Conservation (phyloP, 2,888 invertebrate genomes). For the Pyrochroa serraticornis region DNA sequence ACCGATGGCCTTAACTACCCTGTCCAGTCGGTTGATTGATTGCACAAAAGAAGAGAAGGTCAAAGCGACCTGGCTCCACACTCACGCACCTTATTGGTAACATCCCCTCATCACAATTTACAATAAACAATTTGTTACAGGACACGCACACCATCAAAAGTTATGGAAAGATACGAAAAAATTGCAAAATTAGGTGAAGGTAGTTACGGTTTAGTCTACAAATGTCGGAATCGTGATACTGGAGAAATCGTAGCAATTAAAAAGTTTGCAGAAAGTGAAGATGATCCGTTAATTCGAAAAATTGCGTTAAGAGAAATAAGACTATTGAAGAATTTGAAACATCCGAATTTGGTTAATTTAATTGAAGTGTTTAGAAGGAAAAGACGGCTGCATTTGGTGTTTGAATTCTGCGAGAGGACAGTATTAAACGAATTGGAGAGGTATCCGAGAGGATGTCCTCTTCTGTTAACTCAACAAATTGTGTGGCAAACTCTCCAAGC, state of each 20-base stretch:
- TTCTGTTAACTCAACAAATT: conserved; percentile 87
- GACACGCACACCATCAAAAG: conserved; percentile 82
- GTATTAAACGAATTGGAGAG: conserved; percentile 92
- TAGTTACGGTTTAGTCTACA: conserved; percentile 94
- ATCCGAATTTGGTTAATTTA: conserved; percentile 95
- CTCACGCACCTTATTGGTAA: conserved; percentile 27
- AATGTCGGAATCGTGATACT: conserved; percentile 93
- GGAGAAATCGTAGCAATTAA: conserved; percentile 96
- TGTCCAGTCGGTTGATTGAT: conserved; percentile 19
- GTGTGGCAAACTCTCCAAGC: conserved; percentile 95
- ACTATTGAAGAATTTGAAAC: conserved; percentile 92
- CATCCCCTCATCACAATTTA: neutral
- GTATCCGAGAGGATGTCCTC: conserved; percentile 91
- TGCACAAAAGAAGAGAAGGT: conserved; percentile 19
- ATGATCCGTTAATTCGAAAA: conserved; percentile 94
- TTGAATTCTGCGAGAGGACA: conserved; percentile 98
- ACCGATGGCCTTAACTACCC: conserved; percentile 19
- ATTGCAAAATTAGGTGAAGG: conserved; percentile 94
- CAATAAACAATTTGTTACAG: conserved; percentile 58
- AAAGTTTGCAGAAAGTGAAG: conserved; percentile 96
- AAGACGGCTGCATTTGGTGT: conserved; percentile 94
- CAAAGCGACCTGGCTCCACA: conserved; percentile 17
- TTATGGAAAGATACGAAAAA: conserved; percentile 95
- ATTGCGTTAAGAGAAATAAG: conserved; percentile 94
- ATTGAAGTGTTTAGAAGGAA: conserved; percentile 97